Evolutionary conservation across 2,797 vertebrate species (phyloP), one percentile per base, ranked within the genome.

Genomic region (Chaetophractus vellerosus): DNA sequence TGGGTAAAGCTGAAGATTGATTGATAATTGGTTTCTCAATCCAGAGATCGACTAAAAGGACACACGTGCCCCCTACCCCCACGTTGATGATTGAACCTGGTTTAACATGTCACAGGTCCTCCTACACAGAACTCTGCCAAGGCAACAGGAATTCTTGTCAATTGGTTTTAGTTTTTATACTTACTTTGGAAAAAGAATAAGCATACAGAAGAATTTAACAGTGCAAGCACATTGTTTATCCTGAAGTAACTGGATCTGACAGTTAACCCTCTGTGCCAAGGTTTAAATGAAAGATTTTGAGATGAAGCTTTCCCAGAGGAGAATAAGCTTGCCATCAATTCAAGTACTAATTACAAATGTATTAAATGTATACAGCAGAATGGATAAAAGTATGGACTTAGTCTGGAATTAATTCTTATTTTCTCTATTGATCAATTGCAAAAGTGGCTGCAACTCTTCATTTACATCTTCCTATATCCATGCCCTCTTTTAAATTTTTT

Each of bases 81-180:
- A 69, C 33, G 8, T 33, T 68, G 75, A 85, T 72, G 89, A 59
- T 24, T 84, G 38, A 85, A 95, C 52, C 90, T 83, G 63, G 63
- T 98, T 96, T 97, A 95, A 86, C 48, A 63, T 26, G 41, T 94
- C 91, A 90, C 66, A 81, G 33, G 86, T 96, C 93, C 81, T 97
- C 86, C 94, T 87, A 91, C 84, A 79, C 61, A 93, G 80, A 96
- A 21, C 63, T 94, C 86, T 61, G 9, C 69, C 57, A 85, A 55
- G 66, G 31, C 84, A 72, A 71, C 80, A 93, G 57, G 31, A 57
- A 85, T 84, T 95, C 84, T 75, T 79, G 48, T 85, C 63, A 28
- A 21, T 50, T 78, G 24, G 9, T 74, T 85, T 36, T 57, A 55
- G 26, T 50, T 72, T 55, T 15, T 33, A 74, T 63, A 38, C 59